phyloP scores from a whole-genome alignment of 2,113 vertebrate genomes.

The Rhea americana region DNA sequence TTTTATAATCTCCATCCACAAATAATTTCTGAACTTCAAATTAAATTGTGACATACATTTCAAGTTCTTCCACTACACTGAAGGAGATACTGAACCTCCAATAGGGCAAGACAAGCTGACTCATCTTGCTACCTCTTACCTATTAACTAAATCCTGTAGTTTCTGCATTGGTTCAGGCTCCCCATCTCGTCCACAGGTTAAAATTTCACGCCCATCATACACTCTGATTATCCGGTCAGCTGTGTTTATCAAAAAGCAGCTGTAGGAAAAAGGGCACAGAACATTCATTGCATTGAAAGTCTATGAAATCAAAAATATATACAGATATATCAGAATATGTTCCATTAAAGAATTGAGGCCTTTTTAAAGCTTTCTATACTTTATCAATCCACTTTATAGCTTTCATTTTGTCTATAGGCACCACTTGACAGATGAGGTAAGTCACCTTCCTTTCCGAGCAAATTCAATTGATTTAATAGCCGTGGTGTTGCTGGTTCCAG shows the following conservation, averaged over 20 bases:
- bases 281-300: neutral
- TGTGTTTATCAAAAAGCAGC: conserved; percentile 98
- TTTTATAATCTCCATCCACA: neutral
- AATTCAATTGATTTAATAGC: conserved; percentile 99
- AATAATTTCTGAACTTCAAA: neutral
- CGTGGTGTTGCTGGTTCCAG: conserved; percentile 98
- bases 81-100: neutral
- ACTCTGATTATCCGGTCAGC: conserved; percentile 96
- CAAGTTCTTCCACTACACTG: accelerated
- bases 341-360: accelerated
- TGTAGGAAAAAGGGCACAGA: conserved; percentile 45
- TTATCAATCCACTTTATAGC: neutral
- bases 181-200: conserved; percentile 95
- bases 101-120: neutral
- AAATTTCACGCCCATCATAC: conserved; percentile 94
- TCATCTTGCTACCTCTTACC: conserved; percentile 69
- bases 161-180: conserved; percentile 99
- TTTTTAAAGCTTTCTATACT: accelerated
- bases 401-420: neutral
- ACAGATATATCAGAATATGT: too few species aligned
- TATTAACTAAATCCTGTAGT: conserved; percentile 95
- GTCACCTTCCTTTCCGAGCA: conserved; percentile 96
- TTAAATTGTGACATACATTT: accelerated
- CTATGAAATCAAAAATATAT: neutral
- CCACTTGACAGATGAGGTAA: accelerated